Conservation (phyloP, 1,140 invertebrate species). For the Maniola jurtina region DNA sequence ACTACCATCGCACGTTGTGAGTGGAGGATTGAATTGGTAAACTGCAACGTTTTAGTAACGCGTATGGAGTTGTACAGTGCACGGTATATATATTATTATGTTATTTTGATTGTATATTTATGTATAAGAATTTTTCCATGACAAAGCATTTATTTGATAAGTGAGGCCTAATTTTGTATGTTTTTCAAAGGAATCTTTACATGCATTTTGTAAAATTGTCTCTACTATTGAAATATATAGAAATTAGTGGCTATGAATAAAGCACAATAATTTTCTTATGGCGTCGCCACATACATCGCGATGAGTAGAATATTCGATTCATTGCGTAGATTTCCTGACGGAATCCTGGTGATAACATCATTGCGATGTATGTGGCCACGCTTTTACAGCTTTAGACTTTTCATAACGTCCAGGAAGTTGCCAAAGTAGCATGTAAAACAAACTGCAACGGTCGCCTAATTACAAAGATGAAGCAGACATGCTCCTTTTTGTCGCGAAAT, state of each 20-base stretch:
- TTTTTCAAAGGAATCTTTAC: slow-evolving; percentile 43
- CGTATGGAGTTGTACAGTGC: neutral
- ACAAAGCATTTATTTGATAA: slow-evolving; percentile 70
- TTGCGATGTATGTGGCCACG: no score
- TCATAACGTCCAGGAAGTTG: slow-evolving; percentile 70
- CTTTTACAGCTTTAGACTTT: slow-evolving; percentile 47
- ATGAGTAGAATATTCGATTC: no score
- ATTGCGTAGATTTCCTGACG: no score
- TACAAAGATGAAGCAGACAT: neutral
- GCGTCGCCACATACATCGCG: no score
- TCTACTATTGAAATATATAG: slow-evolving; percentile 18
- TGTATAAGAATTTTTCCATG: slow-evolving; percentile 63
- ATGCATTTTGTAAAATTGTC: slow-evolving; percentile 26
- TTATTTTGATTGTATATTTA: slow-evolving; percentile 45
- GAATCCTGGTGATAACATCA: no score
- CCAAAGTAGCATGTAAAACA: slow-evolving; percentile 68
- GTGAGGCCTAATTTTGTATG: slow-evolving; percentile 70
- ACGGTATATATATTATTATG: slow-evolving; percentile 14
- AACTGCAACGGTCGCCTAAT: slow-evolving; percentile 17
- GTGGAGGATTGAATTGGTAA: no score
- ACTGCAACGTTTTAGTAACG: neutral
- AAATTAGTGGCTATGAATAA: slow-evolving; percentile 23
- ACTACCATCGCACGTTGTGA: no score
- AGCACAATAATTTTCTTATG: slow-evolving; percentile 48
- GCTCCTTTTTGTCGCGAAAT: neutral